Base-by-base conservation (phyloP, 1,140 invertebrate genomes). In the Drosophila ananassae region DNA sequence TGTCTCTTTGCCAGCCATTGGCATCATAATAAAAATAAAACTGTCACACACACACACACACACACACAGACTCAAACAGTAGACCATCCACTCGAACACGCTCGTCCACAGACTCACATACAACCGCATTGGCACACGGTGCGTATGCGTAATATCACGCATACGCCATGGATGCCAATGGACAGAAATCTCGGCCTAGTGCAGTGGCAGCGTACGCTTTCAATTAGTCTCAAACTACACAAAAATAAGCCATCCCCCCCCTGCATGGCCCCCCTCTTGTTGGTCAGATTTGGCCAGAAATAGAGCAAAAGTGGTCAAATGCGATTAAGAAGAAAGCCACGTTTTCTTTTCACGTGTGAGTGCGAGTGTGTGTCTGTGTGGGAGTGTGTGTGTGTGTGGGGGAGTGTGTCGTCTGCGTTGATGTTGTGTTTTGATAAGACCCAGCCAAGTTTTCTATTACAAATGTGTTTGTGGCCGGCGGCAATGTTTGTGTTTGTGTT, bases 361-460 rank as follows among this genome's bases (percentile, higher is more conserved):
- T n/a, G 63, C 82, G 89, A 32, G 53, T 58, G 44, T 48, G n/a
- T n/a, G n/a, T n/a, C n/a, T n/a, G n/a, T n/a, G n/a, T n/a, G n/a
- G n/a, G n/a, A n/a, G n/a, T n/a, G n/a, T n/a, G n/a, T n/a, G n/a
- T n/a, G n/a, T n/a, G n/a, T n/a, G n/a, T n/a, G n/a, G n/a, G n/a
- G n/a, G n/a, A n/a, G 22, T 52, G 32, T 48, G 22, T 60, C 50
- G 13, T 47, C 32, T 34, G 21, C 9, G 67, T 67, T 44, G 63
- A 55, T 69, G 52, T 78, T 79, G 60, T 87, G 82, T 89, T 89
- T 89, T 89, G 79, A 89, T 87, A 89, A 89, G 72, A 72, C 64
- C 41, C 50, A 51, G 46, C 60, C 59, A 59, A 60, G 77, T 58
- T 72, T 68, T 62, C 51, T 56, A 51, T 71, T 61, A 46, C 46